Evolutionary conservation across 1,140 invertebrate species (phyloP), one percentile per base, ranked within the genome.

Genomic region (Cyclina sinensis): DNA sequence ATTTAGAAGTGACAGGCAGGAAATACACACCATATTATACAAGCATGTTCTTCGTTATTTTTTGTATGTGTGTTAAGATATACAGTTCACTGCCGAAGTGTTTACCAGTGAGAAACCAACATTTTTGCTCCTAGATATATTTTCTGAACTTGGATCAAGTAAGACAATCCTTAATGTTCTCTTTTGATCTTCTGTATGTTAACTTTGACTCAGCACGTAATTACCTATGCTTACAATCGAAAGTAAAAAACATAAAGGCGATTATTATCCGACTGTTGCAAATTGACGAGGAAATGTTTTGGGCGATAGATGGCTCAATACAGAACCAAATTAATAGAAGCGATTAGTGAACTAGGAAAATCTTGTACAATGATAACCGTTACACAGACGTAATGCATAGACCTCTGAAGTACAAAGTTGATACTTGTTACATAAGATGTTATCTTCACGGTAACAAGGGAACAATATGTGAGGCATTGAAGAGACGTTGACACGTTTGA

Each of bases 311-410:
- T 16, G n/a, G 14, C 65, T 70, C 35, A 70, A 70, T 70, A 39
- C 14, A 12, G 9, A 35, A 32, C 65, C 65, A 70, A 37, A n/a
- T 4, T 70, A 70, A 70, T 70, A 4, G 30, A 30, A 70, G 32
- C 37, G 65, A 35, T 35, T 30, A 70, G 65, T 70, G 65, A 70
- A 70, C 18, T 70, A 70, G 16, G 65, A 70, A 14, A 27, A n/a
- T 24, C 4, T 32, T 12, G 27, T 16, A 70, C 65, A 70, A 70
- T 70, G 18, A 21, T 70, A 18, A 70, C 65, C 14, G 18, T 21
- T 21, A 70, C 24, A 70, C 37, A 18, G 65, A 1, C 18, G n/a
- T n/a, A 7, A 70, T 37, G 9, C 65, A 35, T 62, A 27, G 57
- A 4, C 27, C 27, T 62, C 24, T 62, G n/a, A n/a, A n/a, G n/a